Evolutionary conservation across 2,888 invertebrate species (phyloP).

Genomic region (Himalopsyche tibetana): DNA sequence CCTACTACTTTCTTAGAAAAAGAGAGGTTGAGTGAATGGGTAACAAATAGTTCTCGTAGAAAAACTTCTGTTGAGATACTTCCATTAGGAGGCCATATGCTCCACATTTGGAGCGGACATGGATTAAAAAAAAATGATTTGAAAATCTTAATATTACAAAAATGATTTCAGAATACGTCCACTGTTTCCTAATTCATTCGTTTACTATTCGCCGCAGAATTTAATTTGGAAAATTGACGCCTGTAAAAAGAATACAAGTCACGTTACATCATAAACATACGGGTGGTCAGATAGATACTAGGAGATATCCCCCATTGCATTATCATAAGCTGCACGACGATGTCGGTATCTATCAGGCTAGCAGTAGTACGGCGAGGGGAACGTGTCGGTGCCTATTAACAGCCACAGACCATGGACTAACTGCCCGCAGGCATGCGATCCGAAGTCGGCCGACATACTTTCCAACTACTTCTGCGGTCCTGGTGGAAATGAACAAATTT

Average conservation of each 20-base stretch:
- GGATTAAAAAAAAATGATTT: no score
- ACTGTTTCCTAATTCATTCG: not conserved
- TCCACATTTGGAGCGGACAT: no score
- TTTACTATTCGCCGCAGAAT: not conserved
- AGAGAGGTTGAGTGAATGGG: no score
- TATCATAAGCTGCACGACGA: conserved; percentile 23
- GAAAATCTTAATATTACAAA: no score
- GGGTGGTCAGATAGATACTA: conserved; percentile 18
- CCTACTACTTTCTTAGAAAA: no score
- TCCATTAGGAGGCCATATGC: no score
- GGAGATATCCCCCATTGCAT: conserved; percentile 22
- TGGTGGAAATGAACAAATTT: conserved; percentile 31
- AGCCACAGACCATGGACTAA: conserved; percentile 52
- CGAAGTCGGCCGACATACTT: not conserved
- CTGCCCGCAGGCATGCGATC: conserved; percentile 58
- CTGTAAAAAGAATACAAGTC: not conserved
- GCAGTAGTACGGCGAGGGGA: conserved; percentile 28
- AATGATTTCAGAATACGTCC: no score
- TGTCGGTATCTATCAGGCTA: conserved; percentile 13
- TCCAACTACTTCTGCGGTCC: conserved; percentile 13
- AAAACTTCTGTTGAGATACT: no score
- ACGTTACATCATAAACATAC: conserved; percentile 19
- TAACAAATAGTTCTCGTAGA: no score
- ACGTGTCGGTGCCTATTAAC: conserved; percentile 51
- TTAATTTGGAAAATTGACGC: conserved; percentile 10